phyloP scores from a whole-genome alignment of 2,888 invertebrate genomes.

The Leptopilina syphax region DNA sequence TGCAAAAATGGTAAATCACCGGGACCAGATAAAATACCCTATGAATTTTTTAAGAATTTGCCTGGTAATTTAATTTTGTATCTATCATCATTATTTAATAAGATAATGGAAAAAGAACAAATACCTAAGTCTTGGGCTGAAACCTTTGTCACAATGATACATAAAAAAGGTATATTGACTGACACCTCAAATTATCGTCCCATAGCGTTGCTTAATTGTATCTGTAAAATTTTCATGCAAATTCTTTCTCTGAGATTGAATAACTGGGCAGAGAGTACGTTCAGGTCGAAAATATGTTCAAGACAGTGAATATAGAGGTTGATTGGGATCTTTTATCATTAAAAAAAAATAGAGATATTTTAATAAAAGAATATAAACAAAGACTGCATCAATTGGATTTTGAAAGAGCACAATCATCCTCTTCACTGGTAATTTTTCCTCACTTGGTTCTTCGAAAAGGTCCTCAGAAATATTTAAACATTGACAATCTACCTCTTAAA shows the following conservation, averaged over 20 bases:
- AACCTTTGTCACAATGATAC: neutral
- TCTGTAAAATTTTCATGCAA: conserved; percentile 16
- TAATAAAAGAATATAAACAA: neutral
- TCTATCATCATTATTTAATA: neutral
- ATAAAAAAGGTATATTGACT: neutral
- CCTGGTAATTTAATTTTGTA: neutral
- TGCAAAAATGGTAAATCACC: conserved; percentile 18
- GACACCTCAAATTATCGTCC: conserved; percentile 18
- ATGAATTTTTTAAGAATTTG: neutral
- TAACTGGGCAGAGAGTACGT: neutral
- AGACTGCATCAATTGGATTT: neutral
- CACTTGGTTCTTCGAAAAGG: neutral
- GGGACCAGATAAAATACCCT: neutral
- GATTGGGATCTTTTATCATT: neutral
- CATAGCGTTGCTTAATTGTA: conserved; percentile 14
- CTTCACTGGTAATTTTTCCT: neutral
- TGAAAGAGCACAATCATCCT: neutral
- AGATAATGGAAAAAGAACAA: neutral
- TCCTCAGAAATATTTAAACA: neutral
- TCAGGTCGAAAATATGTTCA: neutral
- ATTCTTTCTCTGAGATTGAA: neutral
- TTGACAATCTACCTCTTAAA: neutral
- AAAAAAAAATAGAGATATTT: too few relatives aligned
- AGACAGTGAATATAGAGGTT: neutral
- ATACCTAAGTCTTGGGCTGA: neutral